These are phyloP conservation scores for Nannospalax galili DNA, from an alignment of 2,113 vertebrate genomes.

Conservation along the genomic window DNA sequence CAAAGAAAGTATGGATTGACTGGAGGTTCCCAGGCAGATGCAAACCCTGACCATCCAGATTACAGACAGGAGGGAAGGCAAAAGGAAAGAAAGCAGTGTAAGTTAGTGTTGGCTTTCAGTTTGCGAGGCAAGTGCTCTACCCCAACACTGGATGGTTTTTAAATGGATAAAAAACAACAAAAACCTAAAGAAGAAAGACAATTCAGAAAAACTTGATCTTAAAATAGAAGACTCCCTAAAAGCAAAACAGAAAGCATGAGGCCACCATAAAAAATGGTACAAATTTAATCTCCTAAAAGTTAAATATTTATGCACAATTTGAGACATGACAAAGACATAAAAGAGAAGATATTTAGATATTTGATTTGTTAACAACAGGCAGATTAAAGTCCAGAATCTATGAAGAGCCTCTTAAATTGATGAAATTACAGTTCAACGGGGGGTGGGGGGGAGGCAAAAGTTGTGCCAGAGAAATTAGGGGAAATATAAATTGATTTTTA, in stretches of 20 bases:
- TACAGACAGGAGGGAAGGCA: background rate
- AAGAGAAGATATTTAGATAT: background rate
- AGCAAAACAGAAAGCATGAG: background rate
- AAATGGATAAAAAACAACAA: background rate
- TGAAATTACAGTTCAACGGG: conserved; percentile 16
- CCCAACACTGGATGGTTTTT: background rate
- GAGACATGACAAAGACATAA: background rate
- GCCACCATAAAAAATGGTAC: background rate
- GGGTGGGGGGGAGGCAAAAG: background rate
- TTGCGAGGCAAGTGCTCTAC: background rate
- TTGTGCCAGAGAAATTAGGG: background rate
- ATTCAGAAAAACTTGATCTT: background rate
- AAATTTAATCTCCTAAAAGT: background rate
- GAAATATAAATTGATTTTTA: background rate
- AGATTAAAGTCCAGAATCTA: background rate
- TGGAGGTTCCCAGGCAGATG: background rate
- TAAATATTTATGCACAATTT: background rate
- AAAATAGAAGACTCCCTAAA: background rate
- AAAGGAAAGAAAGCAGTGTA: background rate
- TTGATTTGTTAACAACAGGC: background rate
- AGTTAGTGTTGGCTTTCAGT: background rate
- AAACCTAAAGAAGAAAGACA: background rate
- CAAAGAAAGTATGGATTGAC: background rate
- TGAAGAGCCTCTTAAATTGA: conserved; percentile 3
- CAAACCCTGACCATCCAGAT: background rate